phyloP scores from a whole-genome alignment of 2,888 invertebrate species.

The Hybos culiciformis region DNA sequence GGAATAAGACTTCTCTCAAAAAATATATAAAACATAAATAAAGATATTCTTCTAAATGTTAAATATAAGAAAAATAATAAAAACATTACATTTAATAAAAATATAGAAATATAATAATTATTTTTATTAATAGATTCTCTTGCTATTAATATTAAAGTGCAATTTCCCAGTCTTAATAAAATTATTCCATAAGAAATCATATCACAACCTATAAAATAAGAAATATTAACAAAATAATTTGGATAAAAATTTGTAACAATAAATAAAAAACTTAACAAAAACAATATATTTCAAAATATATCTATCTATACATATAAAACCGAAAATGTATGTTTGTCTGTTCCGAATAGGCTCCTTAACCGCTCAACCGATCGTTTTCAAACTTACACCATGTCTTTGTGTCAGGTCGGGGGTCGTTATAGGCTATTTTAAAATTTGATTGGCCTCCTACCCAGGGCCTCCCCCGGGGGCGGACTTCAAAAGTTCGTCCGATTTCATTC shows the following conservation, averaged over 20 bases:
- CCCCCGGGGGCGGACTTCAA: too few relatives aligned
- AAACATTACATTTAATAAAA: constrained; percentile 40
- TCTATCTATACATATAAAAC: too few relatives aligned
- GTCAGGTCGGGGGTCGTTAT: too few relatives aligned
- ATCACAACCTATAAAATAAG: constrained; percentile 36
- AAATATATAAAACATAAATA: constrained; percentile 55
- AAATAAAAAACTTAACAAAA: constrained; percentile 39
- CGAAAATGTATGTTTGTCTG: too few relatives aligned
- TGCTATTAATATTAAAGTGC: constrained; percentile 43
- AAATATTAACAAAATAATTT: constrained; percentile 30
- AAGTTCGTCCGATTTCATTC: too few relatives aligned
- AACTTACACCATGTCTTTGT: too few relatives aligned
- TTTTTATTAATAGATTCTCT: constrained; percentile 36
- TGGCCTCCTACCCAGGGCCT: too few relatives aligned
- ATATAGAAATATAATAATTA: constrained; percentile 38
- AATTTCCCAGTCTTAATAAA: constrained; percentile 47
- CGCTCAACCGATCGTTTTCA: too few relatives aligned
- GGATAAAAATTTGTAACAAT: constrained; percentile 32
- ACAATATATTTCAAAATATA: constrained; percentile 41
- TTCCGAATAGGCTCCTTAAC: too few relatives aligned
- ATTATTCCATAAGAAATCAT: constrained; percentile 41
- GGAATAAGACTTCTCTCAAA: constrained; percentile 57
- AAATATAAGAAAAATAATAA: constrained; percentile 42
- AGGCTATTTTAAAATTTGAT: too few relatives aligned
- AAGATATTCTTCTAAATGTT: constrained; percentile 43